A percentile compares a stretch with the other conserved stretches of the same genome.
Conservation (phyloP, 2,888 invertebrate genomes). For the Antheraea assamensis region DNA sequence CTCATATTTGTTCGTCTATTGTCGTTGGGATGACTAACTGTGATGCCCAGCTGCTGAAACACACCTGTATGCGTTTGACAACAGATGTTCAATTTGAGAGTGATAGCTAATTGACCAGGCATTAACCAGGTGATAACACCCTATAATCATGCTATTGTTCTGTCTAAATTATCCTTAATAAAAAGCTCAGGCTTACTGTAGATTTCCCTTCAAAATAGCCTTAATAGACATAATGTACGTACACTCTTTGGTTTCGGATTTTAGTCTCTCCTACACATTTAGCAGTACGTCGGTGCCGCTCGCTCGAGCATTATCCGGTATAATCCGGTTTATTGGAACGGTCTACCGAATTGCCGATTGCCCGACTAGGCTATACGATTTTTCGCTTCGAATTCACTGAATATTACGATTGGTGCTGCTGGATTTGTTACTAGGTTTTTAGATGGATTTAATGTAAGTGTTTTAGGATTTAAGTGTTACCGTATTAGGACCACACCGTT, state of each 20-base stretch:
- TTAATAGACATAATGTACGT: too few species aligned
- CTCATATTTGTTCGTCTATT: too few species aligned
- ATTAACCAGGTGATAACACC: too few species aligned
- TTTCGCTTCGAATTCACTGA: slow-evolving; percentile 5
- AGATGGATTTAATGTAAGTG: background rate
- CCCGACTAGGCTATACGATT: background rate
- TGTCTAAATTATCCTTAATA: too few species aligned
- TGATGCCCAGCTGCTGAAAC: too few species aligned
- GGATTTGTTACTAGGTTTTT: background rate
- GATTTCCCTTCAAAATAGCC: too few species aligned
- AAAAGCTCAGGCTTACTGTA: too few species aligned
- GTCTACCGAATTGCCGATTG: slow-evolving; percentile 19
- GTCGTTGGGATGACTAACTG: too few species aligned
- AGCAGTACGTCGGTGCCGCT: slow-evolving; percentile 21
- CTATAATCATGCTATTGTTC: too few species aligned
- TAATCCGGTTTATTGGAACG: slow-evolving; percentile 45
- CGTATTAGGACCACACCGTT: background rate
- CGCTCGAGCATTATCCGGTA: slow-evolving; percentile 42
- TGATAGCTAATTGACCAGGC: too few species aligned
- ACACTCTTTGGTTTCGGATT: background rate
- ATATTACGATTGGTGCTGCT: background rate
- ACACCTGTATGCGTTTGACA: too few species aligned
- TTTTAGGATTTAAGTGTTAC: background rate
- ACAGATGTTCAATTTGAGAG: too few species aligned
- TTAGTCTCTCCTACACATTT: background rate